A percentile compares a stretch with the other conserved stretches of the same genome.
These are phyloP conservation scores for Uria aalge DNA, from an alignment of 2,113 vertebrate genomes.

Conservation along the genomic window DNA sequence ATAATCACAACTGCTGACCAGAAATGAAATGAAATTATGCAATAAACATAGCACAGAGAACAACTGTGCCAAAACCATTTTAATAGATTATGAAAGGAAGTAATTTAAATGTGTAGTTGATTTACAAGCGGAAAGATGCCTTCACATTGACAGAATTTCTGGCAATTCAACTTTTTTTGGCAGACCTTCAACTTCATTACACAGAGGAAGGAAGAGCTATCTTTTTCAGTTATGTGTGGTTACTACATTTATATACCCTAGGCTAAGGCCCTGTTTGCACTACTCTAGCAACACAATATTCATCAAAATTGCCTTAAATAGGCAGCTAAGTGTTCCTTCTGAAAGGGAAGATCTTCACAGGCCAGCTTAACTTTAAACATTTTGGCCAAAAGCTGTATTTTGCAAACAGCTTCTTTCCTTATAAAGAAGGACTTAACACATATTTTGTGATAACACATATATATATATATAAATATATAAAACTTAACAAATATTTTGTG, in stretches of 20 bases:
- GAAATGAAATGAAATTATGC: slow-evolving; percentile 34
- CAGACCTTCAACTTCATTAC: slow-evolving; percentile 46
- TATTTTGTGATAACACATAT: neutral
- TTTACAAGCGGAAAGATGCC: slow-evolving; percentile 51
- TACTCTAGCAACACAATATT: neutral
- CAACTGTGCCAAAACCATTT: slow-evolving; percentile 17
- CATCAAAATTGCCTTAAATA: neutral
- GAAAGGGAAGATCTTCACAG: neutral
- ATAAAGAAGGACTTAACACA: neutral
- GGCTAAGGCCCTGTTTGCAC: neutral
- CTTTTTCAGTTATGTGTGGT: slow-evolving; percentile 1
- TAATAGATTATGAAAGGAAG: slow-evolving; percentile 56
- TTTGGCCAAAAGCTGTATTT: neutral
- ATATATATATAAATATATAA: neutral
- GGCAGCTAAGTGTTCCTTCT: neutral
- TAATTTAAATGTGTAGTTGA: slow-evolving; percentile 52
- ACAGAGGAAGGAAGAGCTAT: slow-evolving; percentile 58
- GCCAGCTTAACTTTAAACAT: neutral
- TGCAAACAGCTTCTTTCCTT: neutral
- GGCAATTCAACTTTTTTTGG: slow-evolving; percentile 47
- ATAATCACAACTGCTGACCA: slow-evolving; percentile 13
- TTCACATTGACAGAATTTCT: slow-evolving; percentile 55
- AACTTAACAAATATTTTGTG: neutral
- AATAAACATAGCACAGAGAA: slow-evolving; percentile 41
- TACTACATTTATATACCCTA: slow-evolving; percentile 1